Conservation (phyloP, 1,140 invertebrate genomes). For the Megalopta genalis region DNA sequence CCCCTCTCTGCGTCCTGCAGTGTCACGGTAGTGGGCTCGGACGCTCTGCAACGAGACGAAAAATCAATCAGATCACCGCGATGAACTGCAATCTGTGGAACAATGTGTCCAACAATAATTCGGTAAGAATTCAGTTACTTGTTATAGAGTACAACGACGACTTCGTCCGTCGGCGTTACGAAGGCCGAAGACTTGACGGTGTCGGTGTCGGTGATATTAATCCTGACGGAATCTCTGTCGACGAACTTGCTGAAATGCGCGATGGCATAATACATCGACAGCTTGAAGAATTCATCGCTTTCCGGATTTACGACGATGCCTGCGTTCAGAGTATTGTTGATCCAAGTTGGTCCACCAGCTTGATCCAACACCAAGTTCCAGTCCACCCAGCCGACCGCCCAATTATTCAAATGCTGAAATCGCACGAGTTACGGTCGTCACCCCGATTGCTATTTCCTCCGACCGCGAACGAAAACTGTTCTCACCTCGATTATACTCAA, state of each 20-base stretch:
- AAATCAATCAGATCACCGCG: neutral
- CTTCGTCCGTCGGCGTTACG: slow-evolving; percentile 80
- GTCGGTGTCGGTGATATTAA: slow-evolving; percentile 55
- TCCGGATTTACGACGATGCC: slow-evolving; percentile 87
- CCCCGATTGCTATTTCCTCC: too few species aligned
- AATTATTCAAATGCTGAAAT: slow-evolving; percentile 86
- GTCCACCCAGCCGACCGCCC: slow-evolving; percentile 89
- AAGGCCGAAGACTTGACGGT: slow-evolving; percentile 81
- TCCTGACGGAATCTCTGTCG: slow-evolving; percentile 82
- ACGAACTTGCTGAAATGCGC: slow-evolving; percentile 94
- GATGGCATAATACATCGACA: slow-evolving; percentile 93
- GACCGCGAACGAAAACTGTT: too few species aligned
- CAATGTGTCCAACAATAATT: too few species aligned
- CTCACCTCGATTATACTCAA: slow-evolving; percentile 85
- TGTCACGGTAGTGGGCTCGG: slow-evolving; percentile 11
- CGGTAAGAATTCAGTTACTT: slow-evolving; percentile 77
- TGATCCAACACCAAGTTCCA: slow-evolving; percentile 92
- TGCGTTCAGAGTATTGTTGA: slow-evolving; percentile 87
- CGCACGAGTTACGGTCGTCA: neutral
- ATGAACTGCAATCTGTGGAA: too few species aligned
- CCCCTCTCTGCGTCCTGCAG: slow-evolving; percentile 37
- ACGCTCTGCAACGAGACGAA: slow-evolving; percentile 31
- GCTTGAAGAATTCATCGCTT: slow-evolving; percentile 89
- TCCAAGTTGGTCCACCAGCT: slow-evolving; percentile 90
- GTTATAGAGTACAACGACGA: slow-evolving; percentile 84